phyloP scores from a whole-genome alignment of 2,113 vertebrate genomes.

The Rhea americana region DNA sequence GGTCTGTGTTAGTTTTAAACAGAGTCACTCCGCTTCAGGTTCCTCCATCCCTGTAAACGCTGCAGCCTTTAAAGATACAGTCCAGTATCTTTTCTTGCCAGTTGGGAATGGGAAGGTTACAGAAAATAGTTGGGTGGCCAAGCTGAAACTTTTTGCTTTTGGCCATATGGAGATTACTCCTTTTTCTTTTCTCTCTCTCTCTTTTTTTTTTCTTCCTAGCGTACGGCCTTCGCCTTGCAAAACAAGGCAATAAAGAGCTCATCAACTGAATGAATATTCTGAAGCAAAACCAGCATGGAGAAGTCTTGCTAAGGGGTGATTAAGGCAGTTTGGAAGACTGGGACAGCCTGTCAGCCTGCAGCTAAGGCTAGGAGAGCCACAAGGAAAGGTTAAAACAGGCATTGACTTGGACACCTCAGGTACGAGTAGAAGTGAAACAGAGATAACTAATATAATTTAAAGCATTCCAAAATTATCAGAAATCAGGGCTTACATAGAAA shows the following conservation, averaged over 20 bases:
- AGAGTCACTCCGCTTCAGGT: neutral
- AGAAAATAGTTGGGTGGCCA: neutral
- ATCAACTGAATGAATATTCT: neutral
- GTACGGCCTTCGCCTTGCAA: neutral
- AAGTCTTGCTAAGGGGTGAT: neutral
- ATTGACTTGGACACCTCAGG: neutral
- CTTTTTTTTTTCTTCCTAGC: neutral
- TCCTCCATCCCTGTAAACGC: neutral
- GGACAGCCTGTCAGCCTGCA: neutral
- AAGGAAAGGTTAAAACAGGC: neutral
- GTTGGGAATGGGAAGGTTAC: neutral
- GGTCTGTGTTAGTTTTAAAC: neutral
- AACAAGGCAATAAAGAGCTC: neutral
- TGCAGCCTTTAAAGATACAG: neutral
- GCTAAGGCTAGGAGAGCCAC: neutral
- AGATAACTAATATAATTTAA: neutral
- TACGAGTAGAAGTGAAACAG: neutral
- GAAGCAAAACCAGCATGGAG: neutral
- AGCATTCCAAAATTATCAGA: neutral
- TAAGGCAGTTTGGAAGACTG: neutral
- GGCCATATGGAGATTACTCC: neutral
- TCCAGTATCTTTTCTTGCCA: neutral
- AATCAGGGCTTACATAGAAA: rapidly evolving
- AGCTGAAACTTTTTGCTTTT: neutral
- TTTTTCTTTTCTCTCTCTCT: too few relatives aligned